phyloP scores from a whole-genome alignment of 2,888 invertebrate genomes.

The Dendrolimus houi region DNA sequence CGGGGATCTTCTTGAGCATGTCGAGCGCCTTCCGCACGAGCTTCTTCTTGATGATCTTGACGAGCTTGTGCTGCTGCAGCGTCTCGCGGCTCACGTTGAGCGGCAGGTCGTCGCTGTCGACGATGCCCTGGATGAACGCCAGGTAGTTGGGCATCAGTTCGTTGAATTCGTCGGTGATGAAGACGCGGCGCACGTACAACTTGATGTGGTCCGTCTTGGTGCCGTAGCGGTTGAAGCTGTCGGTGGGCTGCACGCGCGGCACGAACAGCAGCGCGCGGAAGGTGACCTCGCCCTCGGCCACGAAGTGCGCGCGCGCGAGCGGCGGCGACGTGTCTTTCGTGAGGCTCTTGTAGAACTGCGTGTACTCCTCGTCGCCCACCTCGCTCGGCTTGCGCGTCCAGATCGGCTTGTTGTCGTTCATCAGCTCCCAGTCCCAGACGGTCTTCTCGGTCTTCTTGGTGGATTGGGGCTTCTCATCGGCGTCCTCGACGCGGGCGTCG shows the following conservation, averaged over 20 bases:
- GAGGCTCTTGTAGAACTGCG: slow-evolving; percentile 95
- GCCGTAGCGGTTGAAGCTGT: slow-evolving; percentile 97
- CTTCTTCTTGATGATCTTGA: slow-evolving; percentile 99
- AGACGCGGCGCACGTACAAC: slow-evolving; percentile 97
- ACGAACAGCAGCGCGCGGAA: slow-evolving; percentile 98
- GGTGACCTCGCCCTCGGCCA: slow-evolving; percentile 99
- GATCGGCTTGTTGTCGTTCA: slow-evolving; percentile 98
- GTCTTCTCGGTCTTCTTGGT: slow-evolving; percentile 96
- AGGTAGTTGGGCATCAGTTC: slow-evolving; percentile 99
- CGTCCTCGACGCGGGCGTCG: slow-evolving; percentile 82
- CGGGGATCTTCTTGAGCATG: slow-evolving; percentile 97
- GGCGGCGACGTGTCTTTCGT: slow-evolving; percentile 93
- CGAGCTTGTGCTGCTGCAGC: slow-evolving; percentile 97
- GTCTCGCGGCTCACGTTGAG: slow-evolving; percentile 98
- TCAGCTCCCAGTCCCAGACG: slow-evolving; percentile 97
- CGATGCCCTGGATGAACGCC: slow-evolving; percentile 96
- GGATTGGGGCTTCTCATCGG: slow-evolving; percentile 76
- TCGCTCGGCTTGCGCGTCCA: slow-evolving; percentile 96
- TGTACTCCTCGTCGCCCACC: slow-evolving; percentile 92
- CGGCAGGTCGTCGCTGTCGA: slow-evolving; percentile 99
- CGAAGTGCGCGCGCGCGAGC: slow-evolving; percentile 92
- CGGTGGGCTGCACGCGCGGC: slow-evolving; percentile 92
- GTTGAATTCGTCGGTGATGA: slow-evolving; percentile 99
- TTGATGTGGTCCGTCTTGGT: slow-evolving; percentile 96
- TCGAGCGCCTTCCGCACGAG: slow-evolving; percentile 97